These are phyloP conservation scores for Labrus mixtus DNA, from an alignment of 2,113 vertebrate species.

Conservation along the genomic window DNA sequence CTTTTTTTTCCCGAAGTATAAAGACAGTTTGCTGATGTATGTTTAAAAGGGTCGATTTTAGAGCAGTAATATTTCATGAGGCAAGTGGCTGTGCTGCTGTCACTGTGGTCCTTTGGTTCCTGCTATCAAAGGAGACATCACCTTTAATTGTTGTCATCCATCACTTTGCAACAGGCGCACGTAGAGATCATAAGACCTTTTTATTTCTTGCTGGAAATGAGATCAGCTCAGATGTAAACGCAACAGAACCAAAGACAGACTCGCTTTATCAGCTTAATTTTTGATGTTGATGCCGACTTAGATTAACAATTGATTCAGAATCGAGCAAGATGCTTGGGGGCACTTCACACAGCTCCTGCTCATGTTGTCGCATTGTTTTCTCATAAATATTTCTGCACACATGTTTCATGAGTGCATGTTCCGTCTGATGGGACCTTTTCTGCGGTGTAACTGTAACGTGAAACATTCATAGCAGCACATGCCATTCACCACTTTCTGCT, in stretches of 20 bases:
- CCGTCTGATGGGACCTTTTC: not conserved
- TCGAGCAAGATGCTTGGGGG: not conserved
- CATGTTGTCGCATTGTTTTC: not conserved
- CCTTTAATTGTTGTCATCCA: constrained; percentile 80
- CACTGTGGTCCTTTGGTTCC: constrained; percentile 61
- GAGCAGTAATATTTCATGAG: constrained; percentile 69
- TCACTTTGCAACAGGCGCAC: constrained; percentile 63
- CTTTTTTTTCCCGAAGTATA: constrained; percentile 14
- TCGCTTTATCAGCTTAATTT: constrained; percentile 17
- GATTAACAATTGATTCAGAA: constrained; percentile 46
- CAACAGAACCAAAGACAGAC: not conserved
- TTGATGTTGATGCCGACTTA: constrained; percentile 20
- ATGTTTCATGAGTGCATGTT: constrained; percentile 23
- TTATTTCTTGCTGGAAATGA: constrained; percentile 46
- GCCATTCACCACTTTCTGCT: constrained; percentile 5
- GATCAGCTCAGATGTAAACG: constrained; percentile 20
- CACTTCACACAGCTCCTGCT: constrained; percentile 11
- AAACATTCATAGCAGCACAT: constrained; percentile 54
- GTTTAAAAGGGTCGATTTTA: constrained; percentile 64
- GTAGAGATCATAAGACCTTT: constrained; percentile 64
- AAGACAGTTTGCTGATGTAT: constrained; percentile 56
- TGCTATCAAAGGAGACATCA: constrained; percentile 71
- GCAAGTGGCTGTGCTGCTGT: constrained; percentile 54
- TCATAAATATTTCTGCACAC: constrained; percentile 40
- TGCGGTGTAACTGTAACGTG: constrained; percentile 4